Conservation (phyloP, 1,140 invertebrate species). For the Vanessa atalanta region DNA sequence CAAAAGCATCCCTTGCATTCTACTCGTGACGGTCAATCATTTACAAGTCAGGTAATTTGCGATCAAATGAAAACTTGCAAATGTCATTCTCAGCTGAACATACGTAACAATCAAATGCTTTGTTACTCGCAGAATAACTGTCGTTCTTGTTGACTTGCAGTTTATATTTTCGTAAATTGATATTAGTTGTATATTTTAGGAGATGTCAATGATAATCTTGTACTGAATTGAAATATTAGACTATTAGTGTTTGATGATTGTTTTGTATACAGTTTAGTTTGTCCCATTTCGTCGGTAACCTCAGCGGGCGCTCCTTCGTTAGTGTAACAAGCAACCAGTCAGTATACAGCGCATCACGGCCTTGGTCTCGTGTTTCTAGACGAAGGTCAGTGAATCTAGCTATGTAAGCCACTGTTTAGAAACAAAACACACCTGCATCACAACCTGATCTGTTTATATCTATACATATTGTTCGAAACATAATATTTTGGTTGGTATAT, state of each 20-base stretch:
- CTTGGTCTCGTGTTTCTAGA: slow-evolving; percentile 83
- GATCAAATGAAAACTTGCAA: slow-evolving; percentile 75
- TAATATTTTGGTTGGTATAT: not conserved
- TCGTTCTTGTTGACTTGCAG: slow-evolving; percentile 41
- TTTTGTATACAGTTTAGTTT: slow-evolving; percentile 75
- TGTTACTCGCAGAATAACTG: slow-evolving; percentile 46
- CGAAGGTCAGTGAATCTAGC: slow-evolving; percentile 77
- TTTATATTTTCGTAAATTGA: slow-evolving; percentile 37
- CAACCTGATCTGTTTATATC: not conserved
- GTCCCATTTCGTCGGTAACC: slow-evolving; percentile 78
- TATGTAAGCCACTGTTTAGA: not conserved
- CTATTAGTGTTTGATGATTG: slow-evolving; percentile 10
- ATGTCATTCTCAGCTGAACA: slow-evolving; percentile 80
- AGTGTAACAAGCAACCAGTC: slow-evolving; percentile 79
- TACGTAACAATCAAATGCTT: slow-evolving; percentile 71
- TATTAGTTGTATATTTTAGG: not conserved
- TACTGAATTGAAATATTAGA: not conserved
- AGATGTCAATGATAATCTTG: not conserved
- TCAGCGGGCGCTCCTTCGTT: slow-evolving; percentile 77
- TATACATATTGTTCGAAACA: not conserved
- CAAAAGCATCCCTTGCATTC: slow-evolving; percentile 56
- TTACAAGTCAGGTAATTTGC: slow-evolving; percentile 74
- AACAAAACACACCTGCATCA: not conserved
- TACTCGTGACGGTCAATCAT: slow-evolving; percentile 63
- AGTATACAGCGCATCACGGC: slow-evolving; percentile 78